Evolutionary conservation across 2,888 invertebrate genomes (phyloP).

Genomic region (Disparrhopalites patrizii): DNA sequence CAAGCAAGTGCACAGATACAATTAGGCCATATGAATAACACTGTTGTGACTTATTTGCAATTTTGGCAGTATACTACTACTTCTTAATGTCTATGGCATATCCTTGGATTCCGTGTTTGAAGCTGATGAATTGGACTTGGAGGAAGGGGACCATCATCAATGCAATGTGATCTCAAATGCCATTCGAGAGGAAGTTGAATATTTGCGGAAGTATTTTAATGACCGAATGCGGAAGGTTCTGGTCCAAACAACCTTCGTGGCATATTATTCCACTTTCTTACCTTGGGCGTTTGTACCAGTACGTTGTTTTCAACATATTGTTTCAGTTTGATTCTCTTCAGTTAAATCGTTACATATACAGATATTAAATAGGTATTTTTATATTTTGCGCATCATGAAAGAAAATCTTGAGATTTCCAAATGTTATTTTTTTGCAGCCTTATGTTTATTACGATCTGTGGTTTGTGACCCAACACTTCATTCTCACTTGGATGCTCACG

Average conservation of each 20-base stretch:
- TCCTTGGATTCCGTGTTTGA: constrained; percentile 37
- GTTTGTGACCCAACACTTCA: constrained; percentile 77
- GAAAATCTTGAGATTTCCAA: too few relatives aligned
- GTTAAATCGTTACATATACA: too few relatives aligned
- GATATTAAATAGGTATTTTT: too few relatives aligned
- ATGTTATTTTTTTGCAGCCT: constrained; percentile 51
- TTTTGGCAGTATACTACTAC: constrained; percentile 28
- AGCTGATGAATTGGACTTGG: constrained; percentile 38
- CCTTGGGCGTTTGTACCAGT: constrained; percentile 88
- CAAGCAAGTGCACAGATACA: too few relatives aligned
- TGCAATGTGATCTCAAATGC: constrained; percentile 40
- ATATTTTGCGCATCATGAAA: constrained; percentile 19
- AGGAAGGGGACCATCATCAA: constrained; percentile 31
- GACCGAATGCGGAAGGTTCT: constrained; percentile 81
- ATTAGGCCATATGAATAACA: too few relatives aligned
- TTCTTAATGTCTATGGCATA: constrained; percentile 42
- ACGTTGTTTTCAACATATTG: too few relatives aligned
- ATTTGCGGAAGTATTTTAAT: constrained; percentile 81
- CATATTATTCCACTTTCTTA: constrained; percentile 83
- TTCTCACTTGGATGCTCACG: constrained; percentile 78
- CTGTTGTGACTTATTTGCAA: background rate
- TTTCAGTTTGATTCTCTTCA: too few relatives aligned
- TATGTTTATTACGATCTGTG: constrained; percentile 71
- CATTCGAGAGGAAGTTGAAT: constrained; percentile 69
- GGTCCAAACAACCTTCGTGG: constrained; percentile 74